Percentiles rank a stretch among this genome's conserved stretches.
These are phyloP conservation scores for Cyclopterus lumpus DNA, from an alignment of 2,797 vertebrate species.

Conservation along the genomic window DNA sequence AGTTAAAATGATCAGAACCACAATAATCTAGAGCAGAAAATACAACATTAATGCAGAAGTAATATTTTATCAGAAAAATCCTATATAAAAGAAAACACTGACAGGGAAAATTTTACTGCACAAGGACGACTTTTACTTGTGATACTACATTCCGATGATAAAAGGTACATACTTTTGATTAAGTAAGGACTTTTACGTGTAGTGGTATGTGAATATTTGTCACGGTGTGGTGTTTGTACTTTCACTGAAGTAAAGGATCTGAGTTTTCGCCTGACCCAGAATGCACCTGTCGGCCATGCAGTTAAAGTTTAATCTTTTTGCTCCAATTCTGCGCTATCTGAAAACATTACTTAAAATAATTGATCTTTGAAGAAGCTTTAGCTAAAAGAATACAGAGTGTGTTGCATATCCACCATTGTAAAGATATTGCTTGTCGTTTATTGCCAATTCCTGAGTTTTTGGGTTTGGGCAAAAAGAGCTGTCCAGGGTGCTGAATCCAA, in stretches of 20 bases:
- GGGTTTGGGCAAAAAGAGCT: neutral
- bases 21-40: neutral
- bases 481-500: slow-evolving; percentile 13
- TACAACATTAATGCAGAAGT: too few species aligned
- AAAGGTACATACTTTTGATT: neutral
- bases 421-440: neutral
- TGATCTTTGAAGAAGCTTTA: neutral
- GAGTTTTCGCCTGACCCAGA: neutral
- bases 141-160: neutral
- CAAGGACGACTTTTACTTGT: too few species aligned
- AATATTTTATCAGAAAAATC: too few species aligned
- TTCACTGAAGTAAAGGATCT: neutral
- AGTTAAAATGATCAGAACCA: neutral
- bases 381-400: neutral
- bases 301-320: neutral
- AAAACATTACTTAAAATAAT: neutral
- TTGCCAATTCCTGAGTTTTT: neutral
- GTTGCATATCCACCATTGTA: neutral
- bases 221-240: neutral
- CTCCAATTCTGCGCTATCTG: neutral
- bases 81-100: too few species aligned
- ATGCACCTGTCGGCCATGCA: neutral
- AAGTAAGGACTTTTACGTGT: neutral
- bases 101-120: too few species aligned
- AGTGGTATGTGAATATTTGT: too few species aligned